These are phyloP conservation scores for Porites australiensis DNA, from an alignment of 64 coral and sea anemone species.

Conservation along the genomic window DNA sequence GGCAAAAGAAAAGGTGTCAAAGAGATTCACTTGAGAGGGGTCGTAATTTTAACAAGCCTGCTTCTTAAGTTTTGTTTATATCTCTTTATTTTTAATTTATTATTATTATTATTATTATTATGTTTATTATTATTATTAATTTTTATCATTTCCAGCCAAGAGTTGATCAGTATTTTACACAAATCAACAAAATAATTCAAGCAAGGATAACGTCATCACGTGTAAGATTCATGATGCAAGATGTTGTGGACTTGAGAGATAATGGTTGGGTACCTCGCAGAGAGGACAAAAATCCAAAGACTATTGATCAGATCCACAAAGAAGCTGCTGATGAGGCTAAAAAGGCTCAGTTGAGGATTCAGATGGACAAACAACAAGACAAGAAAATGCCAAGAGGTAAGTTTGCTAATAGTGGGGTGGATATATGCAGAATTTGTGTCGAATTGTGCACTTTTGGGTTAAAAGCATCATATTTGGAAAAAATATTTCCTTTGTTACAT, in stretches of 20 bases:
- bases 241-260: slow-evolving; percentile 75
- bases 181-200: slow-evolving; percentile 88
- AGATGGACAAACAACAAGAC: slow-evolving; percentile 9
- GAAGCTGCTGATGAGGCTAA: slow-evolving; percentile 79
- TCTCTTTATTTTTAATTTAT: too few species aligned
- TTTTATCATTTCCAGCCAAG: slow-evolving; percentile 64
- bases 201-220: slow-evolving; percentile 74
- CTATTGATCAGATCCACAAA: slow-evolving; percentile 94
- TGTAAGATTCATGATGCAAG: slow-evolving; percentile 88
- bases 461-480: neutral
- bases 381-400: slow-evolving; percentile 50
- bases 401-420: neutral
- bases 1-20: too few species aligned
- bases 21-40: too few species aligned
- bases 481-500: neutral
- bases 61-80: too few species aligned
- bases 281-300: slow-evolving; percentile 92
- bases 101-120: too few species aligned
- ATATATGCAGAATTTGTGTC: neutral
- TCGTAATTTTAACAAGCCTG: too few species aligned
- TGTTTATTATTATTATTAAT: too few species aligned
- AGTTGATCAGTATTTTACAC: slow-evolving; percentile 94
- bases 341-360: slow-evolving; percentile 66
- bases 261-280: slow-evolving; percentile 87
- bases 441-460: neutral